A percentile compares a stretch with the other conserved stretches of the same genome.
Evolutionary conservation across 2,113 vertebrate genomes (phyloP).

Genomic region (Morone saxatilis): DNA sequence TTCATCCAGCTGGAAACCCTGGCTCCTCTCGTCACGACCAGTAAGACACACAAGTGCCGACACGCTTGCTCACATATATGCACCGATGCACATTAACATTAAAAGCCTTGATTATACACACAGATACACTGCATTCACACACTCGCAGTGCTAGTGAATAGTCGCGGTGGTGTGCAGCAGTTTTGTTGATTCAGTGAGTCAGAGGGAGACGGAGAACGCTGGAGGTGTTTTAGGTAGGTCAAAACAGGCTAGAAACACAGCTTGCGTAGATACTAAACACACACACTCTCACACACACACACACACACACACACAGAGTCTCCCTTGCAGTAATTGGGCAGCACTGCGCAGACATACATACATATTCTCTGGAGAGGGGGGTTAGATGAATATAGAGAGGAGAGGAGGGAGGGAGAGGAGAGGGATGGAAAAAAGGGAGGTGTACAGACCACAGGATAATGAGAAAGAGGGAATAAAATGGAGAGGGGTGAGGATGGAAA

Average conservation of each 20-base stretch:
- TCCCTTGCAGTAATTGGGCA: constrained; percentile 80
- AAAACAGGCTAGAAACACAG: constrained; percentile 67
- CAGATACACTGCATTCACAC: not conserved
- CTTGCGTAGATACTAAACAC: constrained; percentile 56
- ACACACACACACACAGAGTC: constrained; percentile 36
- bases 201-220: constrained; percentile 74
- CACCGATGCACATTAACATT: constrained; percentile 42
- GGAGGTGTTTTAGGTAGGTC: constrained; percentile 78
- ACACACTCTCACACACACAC: constrained; percentile 40
- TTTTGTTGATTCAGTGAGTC: constrained; percentile 77
- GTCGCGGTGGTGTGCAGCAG: constrained; percentile 38
- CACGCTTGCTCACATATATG: constrained; percentile 41
- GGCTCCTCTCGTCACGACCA: constrained; percentile 21
- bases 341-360: constrained; percentile 71
- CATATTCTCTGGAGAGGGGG: constrained; percentile 72
- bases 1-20: constrained; percentile 32
- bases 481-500: constrained; percentile 59
- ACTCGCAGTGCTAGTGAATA: constrained; percentile 14
- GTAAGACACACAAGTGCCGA: constrained; percentile 32
- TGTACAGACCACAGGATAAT: constrained; percentile 63
- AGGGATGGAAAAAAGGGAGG: constrained; percentile 68
- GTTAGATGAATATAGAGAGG: constrained; percentile 70
- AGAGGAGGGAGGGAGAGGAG: constrained; percentile 40
- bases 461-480: constrained; percentile 58
- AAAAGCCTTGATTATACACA: constrained; percentile 40